Conservation (phyloP, 92 coral and sea anemone species). For the Palythoa grandiflora region DNA sequence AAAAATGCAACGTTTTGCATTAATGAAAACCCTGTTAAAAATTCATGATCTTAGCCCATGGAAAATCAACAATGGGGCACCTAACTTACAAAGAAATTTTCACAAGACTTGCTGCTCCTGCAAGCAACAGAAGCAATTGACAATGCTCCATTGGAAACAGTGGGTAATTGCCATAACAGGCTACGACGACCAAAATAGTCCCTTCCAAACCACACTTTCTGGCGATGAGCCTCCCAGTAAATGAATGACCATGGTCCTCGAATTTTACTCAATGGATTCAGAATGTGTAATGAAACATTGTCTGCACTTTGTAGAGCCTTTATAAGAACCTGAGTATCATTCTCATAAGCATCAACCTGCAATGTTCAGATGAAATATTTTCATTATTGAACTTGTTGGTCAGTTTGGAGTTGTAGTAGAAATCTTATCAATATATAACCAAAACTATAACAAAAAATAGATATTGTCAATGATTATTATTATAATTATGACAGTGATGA, state of each 20-base stretch:
- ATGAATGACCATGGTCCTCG: constrained; percentile 98
- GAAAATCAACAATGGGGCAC: too few species aligned
- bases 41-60: too few species aligned
- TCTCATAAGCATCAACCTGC: constrained; percentile 69
- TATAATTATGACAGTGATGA: too few species aligned
- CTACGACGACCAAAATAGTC: constrained; percentile 99
- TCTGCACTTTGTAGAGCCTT: constrained; percentile 33
- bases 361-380: neutral
- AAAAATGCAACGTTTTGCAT: too few species aligned
- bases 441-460: too few species aligned
- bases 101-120: constrained; percentile 26
- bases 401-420: neutral
- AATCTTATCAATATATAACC: too few species aligned
- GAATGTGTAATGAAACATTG: constrained; percentile 59
- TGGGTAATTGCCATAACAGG: constrained; percentile 93
- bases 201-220: constrained; percentile 94
- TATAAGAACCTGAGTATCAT: constrained; percentile 69
- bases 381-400: neutral
- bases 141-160: constrained; percentile 67
- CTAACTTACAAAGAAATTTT: constrained; percentile 36
- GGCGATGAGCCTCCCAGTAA: constrained; percentile 83
- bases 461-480: too few species aligned
- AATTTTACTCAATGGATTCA: constrained; percentile 69
- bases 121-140: constrained; percentile 83
- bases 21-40: too few species aligned